phyloP scores from a whole-genome alignment of 2,888 invertebrate species.

The Argyresthia goedartella region DNA sequence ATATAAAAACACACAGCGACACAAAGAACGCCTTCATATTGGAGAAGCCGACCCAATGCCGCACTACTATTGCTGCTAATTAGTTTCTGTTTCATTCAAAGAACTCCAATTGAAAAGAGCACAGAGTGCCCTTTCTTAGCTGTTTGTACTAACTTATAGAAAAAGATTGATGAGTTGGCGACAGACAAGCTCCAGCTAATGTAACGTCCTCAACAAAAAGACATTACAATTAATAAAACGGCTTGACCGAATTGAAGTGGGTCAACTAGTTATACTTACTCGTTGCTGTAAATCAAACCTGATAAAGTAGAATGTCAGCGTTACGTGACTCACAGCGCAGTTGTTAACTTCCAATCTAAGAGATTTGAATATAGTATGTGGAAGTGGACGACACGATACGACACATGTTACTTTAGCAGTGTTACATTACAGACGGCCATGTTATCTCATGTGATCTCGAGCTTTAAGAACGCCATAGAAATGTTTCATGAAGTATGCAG shows the following conservation, averaged over 20 bases:
- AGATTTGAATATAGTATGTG: background rate
- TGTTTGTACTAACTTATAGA: background rate
- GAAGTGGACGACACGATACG: constrained; percentile 19
- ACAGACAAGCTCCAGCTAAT: too few relatives aligned
- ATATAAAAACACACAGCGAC: constrained; percentile 13
- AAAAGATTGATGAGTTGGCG: background rate
- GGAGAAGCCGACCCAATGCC: constrained; percentile 39
- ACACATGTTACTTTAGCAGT: constrained; percentile 42
- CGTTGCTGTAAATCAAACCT: background rate
- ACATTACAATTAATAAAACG: background rate
- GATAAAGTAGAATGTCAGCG: background rate
- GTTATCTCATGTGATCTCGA: constrained; percentile 54
- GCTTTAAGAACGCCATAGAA: constrained; percentile 46
- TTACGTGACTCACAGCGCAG: background rate
- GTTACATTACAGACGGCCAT: constrained; percentile 44
- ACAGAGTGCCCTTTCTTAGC: constrained; percentile 20
- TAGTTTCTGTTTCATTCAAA: constrained; percentile 43
- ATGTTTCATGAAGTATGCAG: constrained; percentile 28
- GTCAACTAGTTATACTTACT: background rate
- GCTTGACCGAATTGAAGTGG: background rate
- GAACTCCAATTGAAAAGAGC: constrained; percentile 33
- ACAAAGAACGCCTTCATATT: constrained; percentile 55
- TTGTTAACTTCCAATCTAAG: background rate
- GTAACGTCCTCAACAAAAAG: too few relatives aligned
- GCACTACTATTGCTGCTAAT: constrained; percentile 55